Percentiles rank a stretch among this genome's conserved stretches.
Conservation (phyloP, 2,797 vertebrate genomes). For the Pseudochirops cupreus region DNA sequence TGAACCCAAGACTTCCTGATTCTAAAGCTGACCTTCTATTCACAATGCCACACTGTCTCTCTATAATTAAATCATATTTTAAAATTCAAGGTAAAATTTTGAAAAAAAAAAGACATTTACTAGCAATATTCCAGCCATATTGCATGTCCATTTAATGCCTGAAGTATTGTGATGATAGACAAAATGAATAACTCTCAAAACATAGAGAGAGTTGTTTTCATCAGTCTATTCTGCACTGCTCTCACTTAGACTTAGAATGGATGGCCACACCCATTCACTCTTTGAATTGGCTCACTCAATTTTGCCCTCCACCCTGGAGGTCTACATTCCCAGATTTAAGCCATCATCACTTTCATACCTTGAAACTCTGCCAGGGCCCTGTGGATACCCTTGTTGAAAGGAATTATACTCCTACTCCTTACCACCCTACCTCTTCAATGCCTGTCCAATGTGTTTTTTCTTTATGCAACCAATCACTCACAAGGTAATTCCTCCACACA, state of each 20-base stretch:
- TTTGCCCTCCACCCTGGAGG: neutral
- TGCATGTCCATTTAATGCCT: neutral
- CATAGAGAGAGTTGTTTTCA: neutral
- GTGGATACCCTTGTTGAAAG: neutral
- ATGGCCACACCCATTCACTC: neutral
- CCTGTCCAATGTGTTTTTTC: neutral
- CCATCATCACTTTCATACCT: neutral
- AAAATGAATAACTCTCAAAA: neutral
- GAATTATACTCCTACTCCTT: neutral
- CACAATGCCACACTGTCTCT: neutral
- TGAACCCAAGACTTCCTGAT: neutral
- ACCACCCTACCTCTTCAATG: neutral
- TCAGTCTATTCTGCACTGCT: neutral
- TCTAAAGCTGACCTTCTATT: neutral
- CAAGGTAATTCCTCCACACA: neutral
- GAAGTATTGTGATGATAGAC: neutral
- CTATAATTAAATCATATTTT: neutral
- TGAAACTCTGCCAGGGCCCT: neutral
- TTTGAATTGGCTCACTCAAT: neutral
- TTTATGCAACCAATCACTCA: neutral
- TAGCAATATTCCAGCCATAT: neutral
- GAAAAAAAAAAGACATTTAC: neutral
- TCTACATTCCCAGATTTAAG: neutral
- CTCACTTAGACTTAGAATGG: neutral
- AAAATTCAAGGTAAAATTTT: neutral